These are phyloP conservation scores for Melieria crassipennis DNA, from an alignment of 2,888 invertebrate genomes.

Conservation along the genomic window DNA sequence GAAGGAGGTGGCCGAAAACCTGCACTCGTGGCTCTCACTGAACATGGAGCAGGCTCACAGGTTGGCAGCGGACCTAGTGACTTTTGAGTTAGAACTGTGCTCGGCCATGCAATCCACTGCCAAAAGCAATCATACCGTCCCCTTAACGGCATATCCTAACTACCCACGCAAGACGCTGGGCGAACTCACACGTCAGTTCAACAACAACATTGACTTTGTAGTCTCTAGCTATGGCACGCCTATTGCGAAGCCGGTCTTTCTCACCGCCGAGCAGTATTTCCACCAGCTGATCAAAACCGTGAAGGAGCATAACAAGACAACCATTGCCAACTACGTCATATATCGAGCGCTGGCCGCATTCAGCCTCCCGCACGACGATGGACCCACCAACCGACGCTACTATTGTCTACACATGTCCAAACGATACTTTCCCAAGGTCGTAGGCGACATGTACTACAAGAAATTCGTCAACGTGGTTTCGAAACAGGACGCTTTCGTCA, in stretches of 20 bases:
- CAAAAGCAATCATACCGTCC: constrained; percentile 22
- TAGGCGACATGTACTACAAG: constrained; percentile 57
- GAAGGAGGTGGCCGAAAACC: constrained; percentile 49
- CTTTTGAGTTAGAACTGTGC: constrained; percentile 57
- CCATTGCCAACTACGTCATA: constrained; percentile 62
- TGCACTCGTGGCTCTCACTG: constrained; percentile 56
- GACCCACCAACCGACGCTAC: constrained; percentile 31
- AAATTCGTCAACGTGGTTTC: constrained; percentile 46
- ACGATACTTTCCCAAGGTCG: constrained; percentile 50
- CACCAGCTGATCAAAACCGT: constrained; percentile 52
- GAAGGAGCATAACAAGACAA: constrained; percentile 46
- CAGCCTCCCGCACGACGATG: constrained; percentile 45
- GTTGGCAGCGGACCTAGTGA: constrained; percentile 54
- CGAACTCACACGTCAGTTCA: constrained; percentile 47
- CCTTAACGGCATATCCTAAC: constrained; percentile 43
- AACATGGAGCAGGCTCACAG: constrained; percentile 46
- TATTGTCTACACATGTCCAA: constrained; percentile 50
- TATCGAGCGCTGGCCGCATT: constrained; percentile 53
- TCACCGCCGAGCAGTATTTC: constrained; percentile 56
- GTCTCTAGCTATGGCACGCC: constrained; percentile 48
- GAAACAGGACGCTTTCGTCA: constrained; percentile 43
- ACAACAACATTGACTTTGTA: constrained; percentile 52
- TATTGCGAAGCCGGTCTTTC: constrained; percentile 54
- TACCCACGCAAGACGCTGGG: constrained; percentile 50
- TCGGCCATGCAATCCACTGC: constrained; percentile 33